These are phyloP conservation scores for Wiebesia pumilae DNA, from an alignment of 1,140 invertebrate genomes.

Conservation along the genomic window DNA sequence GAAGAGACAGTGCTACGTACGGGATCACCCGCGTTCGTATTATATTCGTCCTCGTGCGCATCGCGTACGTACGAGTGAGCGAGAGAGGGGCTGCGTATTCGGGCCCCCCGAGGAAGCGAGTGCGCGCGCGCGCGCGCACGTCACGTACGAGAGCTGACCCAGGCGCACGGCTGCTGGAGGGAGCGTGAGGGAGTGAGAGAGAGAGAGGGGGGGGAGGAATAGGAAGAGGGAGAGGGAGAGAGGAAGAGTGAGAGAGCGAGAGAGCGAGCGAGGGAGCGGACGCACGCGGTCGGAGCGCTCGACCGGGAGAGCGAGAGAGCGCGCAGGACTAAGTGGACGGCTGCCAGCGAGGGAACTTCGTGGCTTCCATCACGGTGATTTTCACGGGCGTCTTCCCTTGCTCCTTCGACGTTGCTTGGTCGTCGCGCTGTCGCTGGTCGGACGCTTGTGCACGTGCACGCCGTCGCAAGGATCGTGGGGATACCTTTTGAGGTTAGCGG, in stretches of 20 bases:
- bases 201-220: background rate
- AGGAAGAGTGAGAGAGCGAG: conserved; percentile 20
- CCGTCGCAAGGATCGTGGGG: background rate
- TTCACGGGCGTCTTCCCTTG: background rate
- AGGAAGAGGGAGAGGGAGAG: conserved; percentile 20
- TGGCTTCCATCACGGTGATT: conserved; percentile 19
- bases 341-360: conserved; percentile 40
- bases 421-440: background rate
- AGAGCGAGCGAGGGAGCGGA: background rate
- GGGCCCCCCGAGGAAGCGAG: conserved; percentile 1
- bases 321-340: conserved; percentile 30
- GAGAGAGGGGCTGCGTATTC: background rate
- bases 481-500: conserved; percentile 10
- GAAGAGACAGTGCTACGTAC: conserved; percentile 35
- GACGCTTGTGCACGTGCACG: conserved; percentile 11
- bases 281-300: background rate
- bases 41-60: conserved; percentile 6
- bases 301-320: conserved; percentile 17
- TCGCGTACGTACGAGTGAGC: conserved; percentile 13
- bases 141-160: background rate
- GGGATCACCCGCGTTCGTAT: background rate
- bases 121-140: background rate
- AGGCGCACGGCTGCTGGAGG: background rate
- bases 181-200: background rate
- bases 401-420: background rate